Conservation (phyloP, 2,888 invertebrate genomes). For the Dorcus parallelipipedus region DNA sequence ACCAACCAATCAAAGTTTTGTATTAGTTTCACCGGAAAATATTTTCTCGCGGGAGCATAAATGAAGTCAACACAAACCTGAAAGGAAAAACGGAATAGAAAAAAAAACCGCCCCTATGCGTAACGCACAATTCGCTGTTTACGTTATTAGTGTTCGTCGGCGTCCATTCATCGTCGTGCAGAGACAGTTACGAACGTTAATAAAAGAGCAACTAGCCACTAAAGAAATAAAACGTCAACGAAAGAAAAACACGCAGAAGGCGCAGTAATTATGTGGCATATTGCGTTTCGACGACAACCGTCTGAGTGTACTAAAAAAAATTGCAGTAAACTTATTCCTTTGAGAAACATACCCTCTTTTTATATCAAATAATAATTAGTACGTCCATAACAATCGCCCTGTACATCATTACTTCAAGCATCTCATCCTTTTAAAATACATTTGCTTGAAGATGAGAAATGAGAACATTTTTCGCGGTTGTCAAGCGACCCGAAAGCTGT, state of each 20-base stretch:
- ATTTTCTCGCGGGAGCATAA: no score
- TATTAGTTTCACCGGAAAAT: no score
- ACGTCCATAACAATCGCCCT: constrained; percentile 8
- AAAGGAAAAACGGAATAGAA: not conserved
- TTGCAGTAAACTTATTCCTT: not conserved
- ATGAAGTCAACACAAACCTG: not conserved
- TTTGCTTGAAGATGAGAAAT: constrained; percentile 42
- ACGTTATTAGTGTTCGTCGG: constrained; percentile 36
- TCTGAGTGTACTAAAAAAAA: constrained; percentile 6
- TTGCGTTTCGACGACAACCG: constrained; percentile 22
- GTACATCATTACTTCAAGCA: constrained; percentile 32
- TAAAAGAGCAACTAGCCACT: constrained; percentile 43
- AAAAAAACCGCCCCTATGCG: not conserved
- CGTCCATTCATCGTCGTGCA: constrained; percentile 39
- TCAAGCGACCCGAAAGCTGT: constrained; percentile 37
- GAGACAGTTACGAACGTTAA: constrained; percentile 44
- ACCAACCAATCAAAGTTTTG: no score
- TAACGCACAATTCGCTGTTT: constrained; percentile 36
- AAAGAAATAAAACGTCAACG: constrained; percentile 38
- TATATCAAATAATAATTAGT: no score
- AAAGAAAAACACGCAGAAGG: constrained; percentile 32
- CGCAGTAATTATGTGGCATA: constrained; percentile 37
- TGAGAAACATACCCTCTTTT: constrained; percentile 14
- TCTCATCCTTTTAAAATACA: constrained; percentile 39
- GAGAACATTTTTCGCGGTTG: constrained; percentile 40